Base-by-base conservation (phyloP, 2,888 invertebrate genomes). In the Galeruca laticollis region DNA sequence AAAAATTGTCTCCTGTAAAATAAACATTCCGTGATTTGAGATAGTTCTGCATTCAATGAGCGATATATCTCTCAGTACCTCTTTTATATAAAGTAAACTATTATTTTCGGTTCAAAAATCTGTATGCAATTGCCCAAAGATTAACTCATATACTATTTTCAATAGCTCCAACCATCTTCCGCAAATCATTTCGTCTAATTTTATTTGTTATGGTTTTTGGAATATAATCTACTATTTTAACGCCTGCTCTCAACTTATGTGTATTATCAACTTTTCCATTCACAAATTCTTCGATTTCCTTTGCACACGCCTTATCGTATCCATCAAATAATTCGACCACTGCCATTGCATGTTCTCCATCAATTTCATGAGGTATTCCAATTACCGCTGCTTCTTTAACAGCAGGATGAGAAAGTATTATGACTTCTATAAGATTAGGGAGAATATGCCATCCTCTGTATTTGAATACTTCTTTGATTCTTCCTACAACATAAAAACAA, bases 371-470 rank as follows among this genome's bases (percentile, higher is more conserved):
- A 0, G 91, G 90, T 26, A 93, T 79, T 60, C 71, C 69, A 70
- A 96, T 86, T 0, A 97, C 95, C 0, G 93, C 95, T 0, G 92
- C 94, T 78, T 95, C 94, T 20, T 88, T 83, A 0, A 97, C 88
- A 21, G 88, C 89, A 0, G 93, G 91, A 83, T 94, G 93, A 26
- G 88, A 87, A 67, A 91, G 87, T 0, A 95, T 79, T 1, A 93
- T 78, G 52, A 87, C 89, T 83, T 96, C 96, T 21, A 96, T 82
- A 81, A 95, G 94, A 0, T 95, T 93, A 18, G 96, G 96, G 6
- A 94, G 89, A 2, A 88, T 87, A 76, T 87, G 87, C 80, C 86
- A 81, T 57, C 80, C 84, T 71, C 79, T 85, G 70, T 86, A 88
- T 79, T 87, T 88, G n/a, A 88, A 80, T 26, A 88, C 75, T 72